Evolutionary conservation across 1,140 invertebrate species (phyloP).

Genomic region (Camponotus floridanus): DNA sequence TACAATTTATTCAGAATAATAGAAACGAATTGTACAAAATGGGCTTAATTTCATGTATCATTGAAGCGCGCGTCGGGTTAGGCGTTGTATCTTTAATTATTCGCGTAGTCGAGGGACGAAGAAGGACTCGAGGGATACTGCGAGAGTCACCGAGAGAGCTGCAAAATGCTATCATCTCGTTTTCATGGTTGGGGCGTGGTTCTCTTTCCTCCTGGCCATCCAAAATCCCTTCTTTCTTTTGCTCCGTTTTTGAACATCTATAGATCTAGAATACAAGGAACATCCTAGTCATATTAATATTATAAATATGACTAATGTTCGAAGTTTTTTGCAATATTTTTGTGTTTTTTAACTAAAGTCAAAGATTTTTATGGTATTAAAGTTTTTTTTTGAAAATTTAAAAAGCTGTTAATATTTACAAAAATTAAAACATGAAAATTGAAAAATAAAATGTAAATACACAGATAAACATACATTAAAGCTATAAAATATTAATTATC

Average conservation of each 20-base stretch:
- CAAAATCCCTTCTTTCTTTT: constrained; percentile 68
- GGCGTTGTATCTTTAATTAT: constrained; percentile 84
- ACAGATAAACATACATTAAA: neutral
- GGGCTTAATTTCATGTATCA: constrained; percentile 38
- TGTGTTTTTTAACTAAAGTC: neutral
- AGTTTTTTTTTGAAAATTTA: neutral
- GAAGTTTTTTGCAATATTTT: neutral
- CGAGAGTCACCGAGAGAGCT: constrained; percentile 70
- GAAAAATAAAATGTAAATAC: neutral
- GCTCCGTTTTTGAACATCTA: constrained; percentile 40
- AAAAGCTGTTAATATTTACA: neutral
- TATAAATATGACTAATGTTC: neutral
- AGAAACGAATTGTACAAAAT: constrained; percentile 9
- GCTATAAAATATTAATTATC: neutral
- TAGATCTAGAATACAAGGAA: neutral
- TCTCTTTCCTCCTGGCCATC: constrained; percentile 59
- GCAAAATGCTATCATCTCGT: constrained; percentile 80
- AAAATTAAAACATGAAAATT: neutral
- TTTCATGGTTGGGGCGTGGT: constrained; percentile 80
- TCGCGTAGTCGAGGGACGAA: constrained; percentile 68
- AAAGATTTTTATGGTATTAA: neutral
- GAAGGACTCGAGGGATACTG: constrained; percentile 68
- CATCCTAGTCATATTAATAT: neutral
- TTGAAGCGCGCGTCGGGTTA: constrained; percentile 55
- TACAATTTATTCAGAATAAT: neutral